A percentile compares a stretch with the other conserved stretches of the same genome.
Conservation (phyloP, 2,888 invertebrate species). For the Eupithecia subfuscata region DNA sequence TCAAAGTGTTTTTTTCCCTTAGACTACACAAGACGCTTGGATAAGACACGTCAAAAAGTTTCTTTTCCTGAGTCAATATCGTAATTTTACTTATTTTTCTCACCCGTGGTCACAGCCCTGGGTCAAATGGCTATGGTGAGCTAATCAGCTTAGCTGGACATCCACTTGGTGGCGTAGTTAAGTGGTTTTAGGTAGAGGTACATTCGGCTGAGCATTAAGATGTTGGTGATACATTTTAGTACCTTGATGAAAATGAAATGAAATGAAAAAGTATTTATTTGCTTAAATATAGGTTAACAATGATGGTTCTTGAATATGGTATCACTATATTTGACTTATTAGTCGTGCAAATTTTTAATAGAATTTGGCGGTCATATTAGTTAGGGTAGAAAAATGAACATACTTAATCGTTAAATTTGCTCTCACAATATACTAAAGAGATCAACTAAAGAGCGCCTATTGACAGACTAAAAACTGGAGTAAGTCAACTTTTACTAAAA, state of each 20-base stretch:
- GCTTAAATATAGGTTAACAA: too few relatives aligned
- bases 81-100: neutral
- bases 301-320: too few relatives aligned
- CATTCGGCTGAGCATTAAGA: neutral
- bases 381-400: too few relatives aligned
- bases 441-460: too few relatives aligned
- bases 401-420: too few relatives aligned
- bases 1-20: neutral
- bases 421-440: neutral
- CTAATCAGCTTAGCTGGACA: neutral
- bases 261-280: too few relatives aligned
- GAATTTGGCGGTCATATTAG: too few relatives aligned
- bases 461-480: neutral
- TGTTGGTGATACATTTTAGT: neutral
- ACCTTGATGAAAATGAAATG: too few relatives aligned
- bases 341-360: too few relatives aligned
- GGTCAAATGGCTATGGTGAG: neutral
- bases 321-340: too few relatives aligned
- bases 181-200: neutral
- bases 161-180: neutral
- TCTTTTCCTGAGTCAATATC: neutral
- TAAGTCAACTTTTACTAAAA: neutral
- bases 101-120: neutral
- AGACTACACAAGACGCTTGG: neutral
- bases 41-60: neutral